Evolutionary conservation across 1,140 invertebrate species (phyloP), one percentile per base, ranked within the genome.

Genomic region (Drosophila grimshawi): DNA sequence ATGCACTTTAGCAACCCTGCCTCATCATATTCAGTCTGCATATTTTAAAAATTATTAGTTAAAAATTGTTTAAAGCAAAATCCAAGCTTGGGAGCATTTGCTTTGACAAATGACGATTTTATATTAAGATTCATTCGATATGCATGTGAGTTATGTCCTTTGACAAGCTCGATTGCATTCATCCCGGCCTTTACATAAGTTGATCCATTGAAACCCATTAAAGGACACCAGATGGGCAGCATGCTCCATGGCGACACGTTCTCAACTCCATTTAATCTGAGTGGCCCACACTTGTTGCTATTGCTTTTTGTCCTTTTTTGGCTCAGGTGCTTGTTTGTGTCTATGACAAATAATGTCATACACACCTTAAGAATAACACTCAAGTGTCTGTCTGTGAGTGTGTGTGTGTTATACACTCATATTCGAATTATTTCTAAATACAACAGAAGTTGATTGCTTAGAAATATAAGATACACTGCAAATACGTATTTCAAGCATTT

Each of bases 241-340:
- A 27, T 11, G 33, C 49, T 7, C 35, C 53, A 49, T 49, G 8
- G 48, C 8, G 35, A 43, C 39, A 43, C 8, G 39, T 4, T 43
- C 8, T 32, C 39, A 11, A 59, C n/a, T 57, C 39, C 10, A 59
- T 59, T 59, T 27, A 59, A 59, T 11, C 29, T 45, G 39, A 59
- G 8, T 10, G 19, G 8, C 49, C 19, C 5, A 19, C 19, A 19
- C 19, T 19, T 19, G 19, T 43, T 43, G 39, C 35, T 41, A 10
- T 41, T 43, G 3, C 10, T 49, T 39, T 62, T 62, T 49, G 33
- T 46, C 3, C 33, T n/a, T 10, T 32, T n/a, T 41, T 19, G 48
- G 30, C 32, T 32, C 69, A 72, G 69, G 69, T 72, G 69, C 63
- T 56, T 72, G 53, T 53, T 65, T 45, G 62, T 72, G 11, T 59